Percentiles rank a stretch among this genome's conserved stretches.
Evolutionary conservation across 2,888 invertebrate species (phyloP).

Genomic region (Cataglyphis altisquamis): DNA sequence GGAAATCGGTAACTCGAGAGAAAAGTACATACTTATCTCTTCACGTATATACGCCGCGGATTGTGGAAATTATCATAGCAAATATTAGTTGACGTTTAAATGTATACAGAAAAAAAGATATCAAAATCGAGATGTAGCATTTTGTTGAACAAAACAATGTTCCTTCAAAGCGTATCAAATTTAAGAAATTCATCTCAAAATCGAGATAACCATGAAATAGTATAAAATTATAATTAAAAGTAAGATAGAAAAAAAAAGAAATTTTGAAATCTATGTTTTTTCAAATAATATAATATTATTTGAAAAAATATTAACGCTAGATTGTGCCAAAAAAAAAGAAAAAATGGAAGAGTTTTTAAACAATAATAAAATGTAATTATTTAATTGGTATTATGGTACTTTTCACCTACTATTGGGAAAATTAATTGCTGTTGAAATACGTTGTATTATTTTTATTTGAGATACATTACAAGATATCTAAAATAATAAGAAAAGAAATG

Average conservation of each 20-base stretch:
- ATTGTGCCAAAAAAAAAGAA: neutral
- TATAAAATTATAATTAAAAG: neutral
- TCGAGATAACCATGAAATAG: neutral
- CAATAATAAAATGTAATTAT: neutral
- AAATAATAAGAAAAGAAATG: neutral
- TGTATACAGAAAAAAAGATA: neutral
- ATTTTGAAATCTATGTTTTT: neutral
- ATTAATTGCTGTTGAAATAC: neutral
- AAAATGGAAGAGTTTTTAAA: neutral
- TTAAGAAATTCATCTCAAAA: neutral
- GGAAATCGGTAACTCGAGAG: conserved; percentile 25
- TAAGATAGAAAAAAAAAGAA: neutral
- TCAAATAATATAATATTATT: neutral
- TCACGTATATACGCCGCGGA: neutral
- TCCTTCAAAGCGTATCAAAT: neutral
- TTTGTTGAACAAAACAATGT: neutral
- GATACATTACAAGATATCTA: neutral
- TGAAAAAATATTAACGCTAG: neutral
- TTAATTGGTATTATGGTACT: neutral
- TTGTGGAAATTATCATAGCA: neutral
- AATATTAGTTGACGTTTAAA: neutral
- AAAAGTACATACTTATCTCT: neutral
- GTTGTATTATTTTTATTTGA: neutral
- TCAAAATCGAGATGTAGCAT: neutral
- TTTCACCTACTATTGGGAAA: neutral